Evolutionary conservation across 1,140 invertebrate species (phyloP).

Genomic region (Portunus trituberculatus): DNA sequence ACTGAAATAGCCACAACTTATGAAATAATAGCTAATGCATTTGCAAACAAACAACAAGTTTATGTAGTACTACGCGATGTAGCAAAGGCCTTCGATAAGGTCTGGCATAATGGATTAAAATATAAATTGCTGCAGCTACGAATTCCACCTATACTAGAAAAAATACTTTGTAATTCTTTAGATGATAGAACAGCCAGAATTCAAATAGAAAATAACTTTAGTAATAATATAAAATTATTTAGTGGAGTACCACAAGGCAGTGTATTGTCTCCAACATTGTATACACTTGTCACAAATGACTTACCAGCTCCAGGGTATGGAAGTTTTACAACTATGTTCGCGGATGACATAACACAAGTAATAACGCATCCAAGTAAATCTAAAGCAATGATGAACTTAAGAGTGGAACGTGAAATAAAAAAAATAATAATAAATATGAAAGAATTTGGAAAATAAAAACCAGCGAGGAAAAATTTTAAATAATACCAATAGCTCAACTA

Average conservation of each 20-base stretch:
- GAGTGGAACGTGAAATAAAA: not conserved
- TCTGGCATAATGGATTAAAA: conserved; percentile 27
- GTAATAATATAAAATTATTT: not conserved
- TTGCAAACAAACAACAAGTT: not conserved
- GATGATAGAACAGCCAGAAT: conserved; percentile 18
- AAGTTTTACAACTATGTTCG: not conserved
- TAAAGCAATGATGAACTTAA: not conserved
- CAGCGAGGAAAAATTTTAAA: not conserved
- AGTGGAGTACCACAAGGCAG: conserved; percentile 43
- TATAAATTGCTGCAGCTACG: not conserved
- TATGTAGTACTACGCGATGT: not conserved
- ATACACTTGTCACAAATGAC: not conserved
- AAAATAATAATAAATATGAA: not conserved
- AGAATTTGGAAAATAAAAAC: conserved; percentile 18
- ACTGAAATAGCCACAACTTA: not conserved
- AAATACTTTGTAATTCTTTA: not conserved
- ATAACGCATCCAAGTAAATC: not conserved
- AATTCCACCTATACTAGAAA: not conserved
- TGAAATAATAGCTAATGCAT: not conserved
- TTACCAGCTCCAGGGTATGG: not conserved
- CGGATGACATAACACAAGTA: not conserved
- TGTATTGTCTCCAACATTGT: not conserved
- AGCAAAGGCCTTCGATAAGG: conserved; percentile 27
- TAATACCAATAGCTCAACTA: not conserved
- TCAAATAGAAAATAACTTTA: not conserved